A percentile compares a stretch with the other conserved stretches of the same genome.
Conservation (phyloP, 2,888 invertebrate species). For the Sinhomidia bicolor region DNA sequence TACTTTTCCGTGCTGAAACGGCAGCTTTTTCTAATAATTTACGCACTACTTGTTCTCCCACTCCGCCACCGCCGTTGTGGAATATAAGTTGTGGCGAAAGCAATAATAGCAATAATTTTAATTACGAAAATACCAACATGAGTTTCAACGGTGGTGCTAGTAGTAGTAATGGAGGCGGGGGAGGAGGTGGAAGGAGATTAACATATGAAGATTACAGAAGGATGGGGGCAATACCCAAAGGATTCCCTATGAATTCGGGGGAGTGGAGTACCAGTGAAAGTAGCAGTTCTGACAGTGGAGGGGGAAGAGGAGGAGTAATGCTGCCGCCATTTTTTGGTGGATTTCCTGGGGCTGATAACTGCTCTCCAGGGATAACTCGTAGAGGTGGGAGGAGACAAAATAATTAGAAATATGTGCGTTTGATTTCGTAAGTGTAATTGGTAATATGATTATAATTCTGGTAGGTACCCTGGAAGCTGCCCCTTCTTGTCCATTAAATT, state of each 20-base stretch:
- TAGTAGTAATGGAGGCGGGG: no score
- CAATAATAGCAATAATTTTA: background rate
- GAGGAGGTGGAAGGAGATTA: conserved; percentile 43
- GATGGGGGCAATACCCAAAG: conserved; percentile 78
- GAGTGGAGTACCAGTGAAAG: conserved; percentile 45
- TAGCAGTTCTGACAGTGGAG: conserved; percentile 40
- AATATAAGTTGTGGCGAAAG: background rate
- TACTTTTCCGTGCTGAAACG: conserved; percentile 15
- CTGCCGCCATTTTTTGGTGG: background rate
- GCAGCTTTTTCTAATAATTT: conserved; percentile 32
- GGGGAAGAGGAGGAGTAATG: background rate
- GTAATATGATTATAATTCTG: no score
- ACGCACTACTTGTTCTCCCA: conserved; percentile 10
- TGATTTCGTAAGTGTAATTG: no score
- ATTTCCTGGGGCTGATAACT: background rate
- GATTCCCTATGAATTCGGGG: conserved; percentile 47
- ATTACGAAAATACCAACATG: conserved; percentile 50
- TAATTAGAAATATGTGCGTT: background rate
- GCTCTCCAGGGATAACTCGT: conserved; percentile 52
- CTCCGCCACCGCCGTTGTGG: background rate
- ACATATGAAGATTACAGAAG: conserved; percentile 76
- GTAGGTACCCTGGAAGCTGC: conserved; percentile 55
- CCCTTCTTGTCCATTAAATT: background rate
- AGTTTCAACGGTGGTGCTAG: conserved; percentile 10
- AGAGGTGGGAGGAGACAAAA: conserved; percentile 27